Evolutionary conservation across 2,797 vertebrate genomes (phyloP), one percentile per base, ranked within the genome.

Genomic region (Rhinichthys osculus): DNA sequence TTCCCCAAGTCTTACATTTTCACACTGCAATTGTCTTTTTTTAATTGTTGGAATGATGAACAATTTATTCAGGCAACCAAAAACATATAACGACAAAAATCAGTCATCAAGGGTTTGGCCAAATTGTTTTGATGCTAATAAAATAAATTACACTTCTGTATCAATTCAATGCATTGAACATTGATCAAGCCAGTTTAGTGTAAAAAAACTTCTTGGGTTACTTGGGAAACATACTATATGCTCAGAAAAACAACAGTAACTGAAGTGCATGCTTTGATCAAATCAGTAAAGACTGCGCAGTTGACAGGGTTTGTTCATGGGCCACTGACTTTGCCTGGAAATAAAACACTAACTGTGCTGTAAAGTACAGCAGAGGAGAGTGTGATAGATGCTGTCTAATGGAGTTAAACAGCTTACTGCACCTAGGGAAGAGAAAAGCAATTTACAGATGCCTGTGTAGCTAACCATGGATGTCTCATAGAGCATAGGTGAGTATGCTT

Each of bases 301-400:
- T 79, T 38, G 47, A 30, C 40, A 74, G 40, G 23, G 82, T 81
- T 76, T 33, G 81, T 69, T 83, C 62, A 71, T 64, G 67, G 80
- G 69, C 21, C 52, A 74, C 78, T 80, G 42, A 62, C 84, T 87
- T 83, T 87, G 54, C 74, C 85, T 35, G 54, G 78, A 70, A 82
- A 89, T 81, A 71, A 88, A 88, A 85, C 74, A 47, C 38, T 83
- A 78, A 84, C 66, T 81, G 83, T 78, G 71, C 70, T 57, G 71
- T 71, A 83, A 83, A 71, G 69, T 81, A 66, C n/a, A 83, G 44
- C 79, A 21, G 50, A 76, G 23, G 79, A 82, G 64, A 83, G 80
- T 42, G 52, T 64, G 78, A 84, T 59, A 52, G 67, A 89, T 67
- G 84, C 11, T 80, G 77, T 78, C 73, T 77, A 83, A 71, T 69